These are phyloP conservation scores for Lemur catta DNA, from an alignment of 2,797 vertebrate species.

Conservation along the genomic window DNA sequence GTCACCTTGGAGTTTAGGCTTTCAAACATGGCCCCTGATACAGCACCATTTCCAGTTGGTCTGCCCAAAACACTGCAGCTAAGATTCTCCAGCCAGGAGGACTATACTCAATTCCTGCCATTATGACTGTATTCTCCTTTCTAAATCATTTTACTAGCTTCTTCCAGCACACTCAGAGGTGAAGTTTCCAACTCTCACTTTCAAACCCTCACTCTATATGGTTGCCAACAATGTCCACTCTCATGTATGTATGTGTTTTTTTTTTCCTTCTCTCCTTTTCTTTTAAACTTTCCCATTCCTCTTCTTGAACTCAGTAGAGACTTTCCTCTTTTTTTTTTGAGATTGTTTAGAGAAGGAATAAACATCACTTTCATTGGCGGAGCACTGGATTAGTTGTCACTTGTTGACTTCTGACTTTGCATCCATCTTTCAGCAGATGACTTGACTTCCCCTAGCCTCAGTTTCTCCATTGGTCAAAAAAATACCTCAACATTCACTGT, in stretches of 20 bases:
- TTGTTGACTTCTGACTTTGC: background rate
- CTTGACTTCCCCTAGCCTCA: background rate
- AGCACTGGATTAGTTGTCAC: background rate
- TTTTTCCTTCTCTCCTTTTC: background rate
- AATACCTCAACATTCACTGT: background rate
- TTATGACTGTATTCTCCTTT: background rate
- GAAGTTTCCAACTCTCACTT: background rate
- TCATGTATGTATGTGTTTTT: background rate
- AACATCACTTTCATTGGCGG: background rate
- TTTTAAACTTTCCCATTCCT: background rate
- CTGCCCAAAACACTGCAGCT: background rate
- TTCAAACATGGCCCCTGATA: background rate
- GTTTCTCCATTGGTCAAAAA: background rate
- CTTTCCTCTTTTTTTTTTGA: background rate
- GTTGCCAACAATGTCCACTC: background rate
- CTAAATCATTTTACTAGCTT: constrained; percentile 10
- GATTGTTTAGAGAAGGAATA: background rate
- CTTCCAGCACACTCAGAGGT: background rate
- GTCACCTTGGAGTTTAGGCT: background rate
- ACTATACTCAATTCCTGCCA: background rate
- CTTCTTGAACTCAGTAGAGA: background rate
- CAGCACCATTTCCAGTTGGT: background rate
- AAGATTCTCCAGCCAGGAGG: background rate
- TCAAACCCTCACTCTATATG: background rate
- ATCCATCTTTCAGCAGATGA: background rate